Base-by-base conservation (phyloP, 2,888 invertebrate genomes). In the Amiota minor region DNA sequence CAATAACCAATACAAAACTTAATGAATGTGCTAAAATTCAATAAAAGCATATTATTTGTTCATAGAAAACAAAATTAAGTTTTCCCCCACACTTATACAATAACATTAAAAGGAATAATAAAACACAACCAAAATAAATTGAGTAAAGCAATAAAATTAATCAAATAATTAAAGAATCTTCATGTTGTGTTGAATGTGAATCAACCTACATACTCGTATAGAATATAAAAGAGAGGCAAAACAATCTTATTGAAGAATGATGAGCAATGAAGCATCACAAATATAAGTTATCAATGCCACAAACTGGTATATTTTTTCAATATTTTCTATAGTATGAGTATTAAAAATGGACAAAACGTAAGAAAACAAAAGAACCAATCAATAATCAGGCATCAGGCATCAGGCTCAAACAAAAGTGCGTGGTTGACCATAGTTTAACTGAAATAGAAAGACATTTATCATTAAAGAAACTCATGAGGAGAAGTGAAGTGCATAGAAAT, bases 401-500 rank as follows among this genome's bases (percentile, higher is more conserved):
- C 0, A 62, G 62, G 62, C 62, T 14, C 14, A 23, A 18, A 16
- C 35, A 62, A 16, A 77, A 74, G 76, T 75, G 77, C 73, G 71
- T 71, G 73, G 69, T 65, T 70, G 73, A 76, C 53, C 53, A 56
- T 75, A 80, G 72, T 71, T 74, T 72, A 75, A 74, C 72, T 74
- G 74, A 61, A 71, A 71, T 72, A 78, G 71, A 71, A 49, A 76
- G 80, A 81, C 84, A 84, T 83, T 83, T 83, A 85, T 83, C 85
- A 83, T 85, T 85, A 82, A 11, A 84, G 84, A 83, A 83, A 84
- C 84, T 84, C 84, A 83, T 84, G 84, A 83, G 85, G 85, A 82
- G 9, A 45, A 62, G 62, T 14, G n/a, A 20, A 12, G 45, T 11
- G 2, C 35, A 45, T 12, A 45, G 35, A 1, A 62, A 45, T 14